Evolutionary conservation across 2,888 invertebrate genomes (phyloP), one percentile per base, ranked within the genome.

Genomic region (Polymixis lichenea): DNA sequence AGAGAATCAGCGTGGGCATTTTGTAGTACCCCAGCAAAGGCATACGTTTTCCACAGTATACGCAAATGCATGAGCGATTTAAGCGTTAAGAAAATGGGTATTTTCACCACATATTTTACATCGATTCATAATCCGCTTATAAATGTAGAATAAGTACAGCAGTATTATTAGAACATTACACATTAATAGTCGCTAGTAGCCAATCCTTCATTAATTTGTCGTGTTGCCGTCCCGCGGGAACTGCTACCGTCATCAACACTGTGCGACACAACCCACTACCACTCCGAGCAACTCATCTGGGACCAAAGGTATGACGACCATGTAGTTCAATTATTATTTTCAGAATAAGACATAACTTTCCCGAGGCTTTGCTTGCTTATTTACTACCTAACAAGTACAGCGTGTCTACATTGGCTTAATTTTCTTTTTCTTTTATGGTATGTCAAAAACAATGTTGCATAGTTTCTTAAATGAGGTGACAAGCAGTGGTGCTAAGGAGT

Each of bases 191-290:
- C 28, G n/a, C 19, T 15, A 55, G 65, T 49, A 77, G 64, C 51
- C 80, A 58, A 64, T 64, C 46, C 51, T 51, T 64, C 28, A 46
- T 73, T 46, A 19, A 25, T 51, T 64, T 25, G 56, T 32, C 51
- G 56, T 43, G 43, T 73, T 22, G 73, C 13, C 22, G 9, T 65
- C 79, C 49, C 77, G 11, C 19, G 79, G 83, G 79, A 56, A 7
- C 28, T 15, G 19, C 51, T 32, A 15, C 43, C 69, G 69, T 66
- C 83, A 82, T 56, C 58, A 51, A 55, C 55, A 8, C 58, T n/a
- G 17, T 66, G 51, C n/a, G 65, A 62, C 75, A 32, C 11, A n/a
- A 49, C 17, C 32, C 65, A 43, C 15, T n/a, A 22, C 15, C 32
- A 55, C 28, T 28, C 15, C 32, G 46, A 32, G 53, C 13, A 19